phyloP scores from a whole-genome alignment of 2,113 vertebrate species.

The Austrofundulus limnaeus region DNA sequence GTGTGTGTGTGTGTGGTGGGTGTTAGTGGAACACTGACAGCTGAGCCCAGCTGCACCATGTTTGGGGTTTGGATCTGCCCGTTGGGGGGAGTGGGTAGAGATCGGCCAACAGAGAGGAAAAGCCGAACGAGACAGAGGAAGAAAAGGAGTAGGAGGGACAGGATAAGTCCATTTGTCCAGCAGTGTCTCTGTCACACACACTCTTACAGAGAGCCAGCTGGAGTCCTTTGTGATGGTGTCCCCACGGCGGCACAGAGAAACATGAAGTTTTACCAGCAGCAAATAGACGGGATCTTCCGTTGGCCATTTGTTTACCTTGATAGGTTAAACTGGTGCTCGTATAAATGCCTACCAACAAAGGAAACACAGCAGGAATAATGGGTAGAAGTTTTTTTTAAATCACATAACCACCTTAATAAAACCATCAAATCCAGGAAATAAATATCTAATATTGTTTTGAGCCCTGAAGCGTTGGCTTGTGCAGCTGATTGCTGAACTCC shows the following conservation, averaged over 20 bases:
- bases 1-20: slow-evolving; percentile 40
- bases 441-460: slow-evolving; percentile 21
- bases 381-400: neutral
- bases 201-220: slow-evolving; percentile 67
- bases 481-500: slow-evolving; percentile 41
- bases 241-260: slow-evolving; percentile 70
- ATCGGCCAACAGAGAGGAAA: slow-evolving; percentile 41
- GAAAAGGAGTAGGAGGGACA: slow-evolving; percentile 22
- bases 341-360: slow-evolving; percentile 29
- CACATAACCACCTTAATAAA: slow-evolving; percentile 13
- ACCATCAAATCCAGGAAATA: slow-evolving; percentile 11
- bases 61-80: slow-evolving; percentile 63
- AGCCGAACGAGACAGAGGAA: slow-evolving; percentile 30
- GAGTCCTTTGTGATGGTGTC: slow-evolving; percentile 75
- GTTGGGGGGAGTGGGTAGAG: slow-evolving; percentile 50
- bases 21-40: slow-evolving; percentile 62
- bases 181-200: slow-evolving; percentile 19
- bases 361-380: slow-evolving; percentile 26
- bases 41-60: slow-evolving; percentile 72
- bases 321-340: slow-evolving; percentile 37
- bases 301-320: slow-evolving; percentile 63
- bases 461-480: slow-evolving; percentile 38
- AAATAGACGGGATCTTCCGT: slow-evolving; percentile 42
- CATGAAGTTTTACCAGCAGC: slow-evolving; percentile 59
- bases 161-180: slow-evolving; percentile 63